phyloP scores from a whole-genome alignment of 2,113 vertebrate genomes.

The Peromyscus leucopus region DNA sequence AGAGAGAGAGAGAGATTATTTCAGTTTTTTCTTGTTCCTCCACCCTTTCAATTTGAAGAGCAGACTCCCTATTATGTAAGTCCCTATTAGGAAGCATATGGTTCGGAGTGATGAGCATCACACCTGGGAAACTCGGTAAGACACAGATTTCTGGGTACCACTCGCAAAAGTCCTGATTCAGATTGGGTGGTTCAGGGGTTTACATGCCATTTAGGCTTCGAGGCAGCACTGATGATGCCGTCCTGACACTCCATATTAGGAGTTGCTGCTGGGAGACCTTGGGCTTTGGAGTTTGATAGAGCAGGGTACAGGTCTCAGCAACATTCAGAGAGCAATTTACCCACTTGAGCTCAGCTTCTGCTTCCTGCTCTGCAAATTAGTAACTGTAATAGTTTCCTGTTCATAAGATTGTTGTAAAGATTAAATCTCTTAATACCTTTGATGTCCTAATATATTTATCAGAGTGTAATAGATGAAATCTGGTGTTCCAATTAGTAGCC shows the following conservation, averaged over 20 bases:
- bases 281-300: neutral
- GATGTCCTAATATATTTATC: neutral
- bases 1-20: neutral
- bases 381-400: neutral
- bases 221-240: neutral
- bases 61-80: neutral
- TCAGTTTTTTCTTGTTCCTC: neutral
- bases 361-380: neutral
- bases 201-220: neutral
- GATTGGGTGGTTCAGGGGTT: neutral
- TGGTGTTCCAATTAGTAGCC: neutral
- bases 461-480: neutral
- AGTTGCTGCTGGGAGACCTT: neutral
- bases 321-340: neutral
- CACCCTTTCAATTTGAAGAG: conserved; percentile 5
- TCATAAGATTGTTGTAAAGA: neutral
- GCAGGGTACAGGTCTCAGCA: neutral
- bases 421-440: neutral
- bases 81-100: neutral
- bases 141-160: neutral
- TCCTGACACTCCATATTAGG: neutral
- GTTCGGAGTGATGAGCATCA: neutral
- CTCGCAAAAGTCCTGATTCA: neutral
- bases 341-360: neutral
- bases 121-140: neutral